Conservation (phyloP, 2,113 vertebrate species). For the Epinephelus fuscoguttatus region DNA sequence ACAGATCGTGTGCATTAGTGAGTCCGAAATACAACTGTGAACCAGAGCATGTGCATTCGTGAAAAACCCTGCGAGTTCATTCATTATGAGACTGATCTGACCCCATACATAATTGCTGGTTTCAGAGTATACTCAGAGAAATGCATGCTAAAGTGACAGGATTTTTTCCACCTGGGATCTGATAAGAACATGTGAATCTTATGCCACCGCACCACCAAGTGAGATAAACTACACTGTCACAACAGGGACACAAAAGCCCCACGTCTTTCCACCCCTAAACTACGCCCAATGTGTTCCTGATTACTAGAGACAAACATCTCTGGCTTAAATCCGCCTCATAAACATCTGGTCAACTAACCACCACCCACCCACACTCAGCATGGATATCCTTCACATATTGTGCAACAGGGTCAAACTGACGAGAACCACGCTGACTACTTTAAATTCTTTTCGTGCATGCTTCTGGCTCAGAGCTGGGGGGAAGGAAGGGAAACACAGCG, state of each 20-base stretch:
- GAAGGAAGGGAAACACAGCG: constrained; percentile 1
- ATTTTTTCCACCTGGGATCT: neutral
- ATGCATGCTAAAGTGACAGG: neutral
- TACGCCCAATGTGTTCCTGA: constrained; percentile 41
- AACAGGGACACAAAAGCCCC: neutral
- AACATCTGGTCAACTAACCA: constrained; percentile 71
- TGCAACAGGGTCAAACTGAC: constrained; percentile 55
- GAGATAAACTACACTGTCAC: neutral
- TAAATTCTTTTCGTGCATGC: constrained; percentile 19
- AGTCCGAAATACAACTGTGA: no score
- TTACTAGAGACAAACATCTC: constrained; percentile 67
- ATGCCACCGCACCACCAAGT: neutral
- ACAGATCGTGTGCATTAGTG: no score
- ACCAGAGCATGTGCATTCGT: no score
- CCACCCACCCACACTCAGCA: constrained; percentile 51
- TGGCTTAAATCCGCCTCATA: constrained; percentile 54
- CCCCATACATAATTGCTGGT: neutral
- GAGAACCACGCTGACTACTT: constrained; percentile 37
- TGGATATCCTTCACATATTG: constrained; percentile 47
- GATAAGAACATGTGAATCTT: neutral
- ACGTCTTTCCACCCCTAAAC: neutral
- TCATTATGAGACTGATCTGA: no score
- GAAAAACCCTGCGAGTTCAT: no score
- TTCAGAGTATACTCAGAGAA: neutral
- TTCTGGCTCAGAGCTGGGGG: neutral